phyloP scores from a whole-genome alignment of 1,140 invertebrate genomes.

The Zophobas atratus region DNA sequence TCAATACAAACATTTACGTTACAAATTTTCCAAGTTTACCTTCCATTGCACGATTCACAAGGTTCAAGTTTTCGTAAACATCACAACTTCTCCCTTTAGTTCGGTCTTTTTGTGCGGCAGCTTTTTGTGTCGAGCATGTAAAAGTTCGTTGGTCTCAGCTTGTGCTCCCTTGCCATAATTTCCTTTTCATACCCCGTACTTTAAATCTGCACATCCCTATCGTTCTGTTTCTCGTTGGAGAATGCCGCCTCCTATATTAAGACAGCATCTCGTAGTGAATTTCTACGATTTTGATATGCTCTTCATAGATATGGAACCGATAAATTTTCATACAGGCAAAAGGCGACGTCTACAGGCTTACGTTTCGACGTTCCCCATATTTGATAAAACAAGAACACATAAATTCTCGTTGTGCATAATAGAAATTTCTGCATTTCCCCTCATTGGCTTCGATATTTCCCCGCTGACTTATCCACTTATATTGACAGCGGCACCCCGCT shows the following conservation, averaged over 20 bases:
- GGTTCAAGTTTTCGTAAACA: too few relatives aligned
- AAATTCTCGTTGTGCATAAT: slow-evolving; percentile 44
- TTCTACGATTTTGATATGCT: slow-evolving; percentile 11
- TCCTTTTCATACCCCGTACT: too few relatives aligned
- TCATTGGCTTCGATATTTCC: slow-evolving; percentile 42
- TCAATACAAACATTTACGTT: too few relatives aligned
- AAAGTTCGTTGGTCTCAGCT: too few relatives aligned
- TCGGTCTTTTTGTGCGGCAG: too few relatives aligned
- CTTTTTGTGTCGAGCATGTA: too few relatives aligned
- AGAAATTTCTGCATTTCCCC: slow-evolving; percentile 44
- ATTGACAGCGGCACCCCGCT: slow-evolving; percentile 16
- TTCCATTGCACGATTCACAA: too few relatives aligned
- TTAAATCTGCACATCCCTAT: too few relatives aligned
- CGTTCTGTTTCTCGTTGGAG: too few relatives aligned
- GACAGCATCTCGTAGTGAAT: not conserved
- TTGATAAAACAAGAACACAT: slow-evolving; percentile 41
- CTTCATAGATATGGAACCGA: slow-evolving; percentile 21
- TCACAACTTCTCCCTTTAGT: too few relatives aligned
- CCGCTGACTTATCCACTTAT: slow-evolving; percentile 8
- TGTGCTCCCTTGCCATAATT: too few relatives aligned
- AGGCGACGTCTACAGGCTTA: slow-evolving; percentile 33
- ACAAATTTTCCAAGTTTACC: too few relatives aligned
- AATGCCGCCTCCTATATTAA: not conserved
- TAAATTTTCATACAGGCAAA: slow-evolving; percentile 35
- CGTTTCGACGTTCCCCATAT: slow-evolving; percentile 27